Evolutionary conservation across 2,888 invertebrate genomes (phyloP).

Genomic region (Quadroppia sp.): DNA sequence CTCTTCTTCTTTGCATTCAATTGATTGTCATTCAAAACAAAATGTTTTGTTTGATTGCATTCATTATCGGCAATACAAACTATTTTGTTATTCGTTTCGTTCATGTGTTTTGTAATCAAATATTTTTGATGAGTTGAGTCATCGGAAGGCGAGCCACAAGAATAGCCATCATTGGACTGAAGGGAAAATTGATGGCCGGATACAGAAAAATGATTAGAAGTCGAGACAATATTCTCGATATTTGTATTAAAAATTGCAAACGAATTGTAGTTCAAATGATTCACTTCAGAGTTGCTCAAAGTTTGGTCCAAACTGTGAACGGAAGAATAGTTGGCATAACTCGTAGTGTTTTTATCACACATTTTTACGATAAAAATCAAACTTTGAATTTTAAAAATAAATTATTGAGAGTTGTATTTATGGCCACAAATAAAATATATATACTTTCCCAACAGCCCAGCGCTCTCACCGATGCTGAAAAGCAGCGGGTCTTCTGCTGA

Average conservation of each 20-base stretch:
- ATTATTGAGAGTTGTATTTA: constrained; percentile 10
- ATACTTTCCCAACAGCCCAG: background rate
- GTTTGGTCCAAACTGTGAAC: background rate
- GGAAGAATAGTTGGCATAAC: constrained; percentile 9
- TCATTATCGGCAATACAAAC: background rate
- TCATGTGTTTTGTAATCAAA: background rate
- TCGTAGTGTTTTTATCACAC: background rate
- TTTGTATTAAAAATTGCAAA: background rate
- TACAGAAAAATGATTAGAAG: constrained; percentile 11
- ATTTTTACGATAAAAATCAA: constrained; percentile 10
- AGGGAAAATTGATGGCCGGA: constrained; percentile 12
- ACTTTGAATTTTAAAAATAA: background rate
- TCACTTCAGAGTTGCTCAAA: background rate
- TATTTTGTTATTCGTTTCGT: background rate
- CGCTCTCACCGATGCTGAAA: background rate
- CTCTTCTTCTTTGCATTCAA: background rate
- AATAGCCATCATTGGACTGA: background rate
- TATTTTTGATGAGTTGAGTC: constrained; percentile 2
- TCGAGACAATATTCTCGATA: background rate
- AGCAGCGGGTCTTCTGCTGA: constrained; percentile 14
- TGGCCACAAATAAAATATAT: background rate
- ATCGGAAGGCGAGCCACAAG: background rate
- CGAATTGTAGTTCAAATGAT: background rate
- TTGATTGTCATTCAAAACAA: constrained; percentile 4
- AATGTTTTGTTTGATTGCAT: background rate